These are phyloP conservation scores for Byasa hedistus DNA, from an alignment of 2,888 invertebrate species.

Conservation along the genomic window DNA sequence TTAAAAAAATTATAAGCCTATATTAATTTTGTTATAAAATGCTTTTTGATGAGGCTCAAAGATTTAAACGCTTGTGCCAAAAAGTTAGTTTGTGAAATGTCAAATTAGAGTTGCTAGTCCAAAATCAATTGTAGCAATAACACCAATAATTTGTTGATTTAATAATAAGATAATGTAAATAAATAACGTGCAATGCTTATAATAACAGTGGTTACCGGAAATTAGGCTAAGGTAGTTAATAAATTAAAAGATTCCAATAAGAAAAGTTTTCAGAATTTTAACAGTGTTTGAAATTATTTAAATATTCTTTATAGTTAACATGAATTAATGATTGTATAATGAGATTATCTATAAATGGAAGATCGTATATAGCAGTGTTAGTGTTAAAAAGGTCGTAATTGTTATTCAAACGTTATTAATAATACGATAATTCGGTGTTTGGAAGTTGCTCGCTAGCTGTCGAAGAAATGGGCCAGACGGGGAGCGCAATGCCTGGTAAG, in stretches of 20 bases:
- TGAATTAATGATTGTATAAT: slow-evolving; percentile 48
- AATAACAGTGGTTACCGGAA: slow-evolving; percentile 29
- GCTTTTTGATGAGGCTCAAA: neutral
- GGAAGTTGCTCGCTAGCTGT: slow-evolving; percentile 33
- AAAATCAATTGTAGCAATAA: slow-evolving; percentile 14
- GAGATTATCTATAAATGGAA: slow-evolving; percentile 42
- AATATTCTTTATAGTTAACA: slow-evolving; percentile 35
- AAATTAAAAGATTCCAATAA: slow-evolving; percentile 42
- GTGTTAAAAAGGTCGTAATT: slow-evolving; percentile 40
- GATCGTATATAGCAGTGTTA: slow-evolving; percentile 37
- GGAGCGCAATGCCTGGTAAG: slow-evolving; percentile 72
- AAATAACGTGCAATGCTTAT: slow-evolving; percentile 40
- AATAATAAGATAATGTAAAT: slow-evolving; percentile 39
- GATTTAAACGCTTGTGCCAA: slow-evolving; percentile 11
- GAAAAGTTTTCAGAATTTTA: slow-evolving; percentile 34
- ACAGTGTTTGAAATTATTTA: slow-evolving; percentile 12
- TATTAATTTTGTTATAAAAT: too few relatives aligned
- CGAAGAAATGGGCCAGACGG: slow-evolving; percentile 65
- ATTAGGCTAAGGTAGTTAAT: slow-evolving; percentile 29
- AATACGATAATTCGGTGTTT: slow-evolving; percentile 38
- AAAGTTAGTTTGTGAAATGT: slow-evolving; percentile 12
- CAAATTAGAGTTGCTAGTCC: slow-evolving; percentile 22
- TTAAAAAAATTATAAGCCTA: too few relatives aligned
- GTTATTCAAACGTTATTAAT: slow-evolving; percentile 43
- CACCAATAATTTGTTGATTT: slow-evolving; percentile 26